phyloP scores from a whole-genome alignment of 2,797 vertebrate genomes.

The Psittacula derbiana region DNA sequence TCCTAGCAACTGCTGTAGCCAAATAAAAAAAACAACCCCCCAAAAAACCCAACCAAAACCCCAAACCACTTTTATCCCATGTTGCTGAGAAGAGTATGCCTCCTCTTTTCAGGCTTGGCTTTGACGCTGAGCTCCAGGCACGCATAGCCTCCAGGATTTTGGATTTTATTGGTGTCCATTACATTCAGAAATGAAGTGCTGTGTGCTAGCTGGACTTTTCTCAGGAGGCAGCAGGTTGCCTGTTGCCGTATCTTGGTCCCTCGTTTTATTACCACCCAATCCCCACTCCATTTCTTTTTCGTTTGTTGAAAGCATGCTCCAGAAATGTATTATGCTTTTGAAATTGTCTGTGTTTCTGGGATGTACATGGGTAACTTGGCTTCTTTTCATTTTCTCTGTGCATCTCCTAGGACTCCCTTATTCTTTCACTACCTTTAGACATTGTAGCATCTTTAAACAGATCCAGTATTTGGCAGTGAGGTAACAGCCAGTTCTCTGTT shows the following conservation, averaged over 20 bases:
- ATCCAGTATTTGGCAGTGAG: not conserved
- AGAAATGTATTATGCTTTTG: not conserved
- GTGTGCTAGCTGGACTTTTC: not conserved
- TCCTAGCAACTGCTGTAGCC: not conserved
- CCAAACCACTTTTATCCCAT: not conserved
- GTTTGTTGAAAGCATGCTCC: not conserved
- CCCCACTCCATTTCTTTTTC: not conserved
- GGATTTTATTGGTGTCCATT: rapidly evolving
- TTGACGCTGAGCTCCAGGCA: not conserved
- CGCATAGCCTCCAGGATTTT: not conserved
- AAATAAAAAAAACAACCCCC: not conserved
- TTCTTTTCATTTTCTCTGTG: not conserved
- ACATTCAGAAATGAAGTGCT: not conserved
- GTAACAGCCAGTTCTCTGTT: not conserved
- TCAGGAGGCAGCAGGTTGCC: not conserved
- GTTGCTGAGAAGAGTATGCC: not conserved
- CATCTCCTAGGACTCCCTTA: not conserved
- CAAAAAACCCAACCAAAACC: not conserved
- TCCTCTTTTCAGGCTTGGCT: not conserved
- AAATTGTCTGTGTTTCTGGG: not conserved
- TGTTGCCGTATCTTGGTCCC: not conserved
- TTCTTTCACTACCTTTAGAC: not conserved
- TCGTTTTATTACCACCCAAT: not conserved
- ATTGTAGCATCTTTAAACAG: not conserved
- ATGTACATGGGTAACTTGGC: not conserved